These are phyloP conservation scores for Harlomillsia oculata DNA, from an alignment of 1,140 invertebrate genomes.

Conservation along the genomic window DNA sequence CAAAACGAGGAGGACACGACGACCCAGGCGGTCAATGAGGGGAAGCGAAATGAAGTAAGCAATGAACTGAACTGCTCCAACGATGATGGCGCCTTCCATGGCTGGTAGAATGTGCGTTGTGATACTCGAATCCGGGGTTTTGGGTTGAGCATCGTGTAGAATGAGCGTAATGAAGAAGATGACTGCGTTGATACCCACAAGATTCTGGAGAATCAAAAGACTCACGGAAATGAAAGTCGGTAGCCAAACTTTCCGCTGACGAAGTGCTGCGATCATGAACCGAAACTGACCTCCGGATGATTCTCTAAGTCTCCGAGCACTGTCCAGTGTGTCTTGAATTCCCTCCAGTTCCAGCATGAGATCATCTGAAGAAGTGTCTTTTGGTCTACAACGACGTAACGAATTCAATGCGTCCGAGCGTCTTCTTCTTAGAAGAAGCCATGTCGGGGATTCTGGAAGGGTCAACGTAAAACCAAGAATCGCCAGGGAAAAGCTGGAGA, in stretches of 20 bases:
- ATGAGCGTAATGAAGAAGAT: conserved; percentile 52
- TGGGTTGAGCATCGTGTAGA: conserved; percentile 40
- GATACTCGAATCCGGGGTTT: too few relatives aligned
- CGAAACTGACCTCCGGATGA: neutral
- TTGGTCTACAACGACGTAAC: conserved; percentile 54
- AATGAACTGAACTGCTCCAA: conserved; percentile 41
- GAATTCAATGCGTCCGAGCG: conserved; percentile 52
- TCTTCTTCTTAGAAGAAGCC: conserved; percentile 45
- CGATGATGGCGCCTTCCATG: conserved; percentile 39
- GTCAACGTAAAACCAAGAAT: conserved; percentile 40
- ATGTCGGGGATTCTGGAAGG: conserved; percentile 13
- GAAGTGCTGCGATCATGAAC: neutral
- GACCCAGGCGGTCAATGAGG: conserved; percentile 43
- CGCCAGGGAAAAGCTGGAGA: neutral
- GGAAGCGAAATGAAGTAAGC: conserved; percentile 42
- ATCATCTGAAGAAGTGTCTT: neutral
- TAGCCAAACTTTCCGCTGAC: conserved; percentile 5
- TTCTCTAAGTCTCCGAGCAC: too few relatives aligned
- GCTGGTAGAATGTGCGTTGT: conserved; percentile 42
- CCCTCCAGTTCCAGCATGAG: neutral
- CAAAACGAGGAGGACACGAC: conserved; percentile 47
- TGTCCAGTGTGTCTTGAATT: neutral
- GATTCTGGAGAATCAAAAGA: conserved; percentile 53
- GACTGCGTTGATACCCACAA: conserved; percentile 57
- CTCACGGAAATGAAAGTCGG: conserved; percentile 40